Base-by-base conservation (phyloP, 2,113 vertebrate species). In the Scatophagus argus region DNA sequence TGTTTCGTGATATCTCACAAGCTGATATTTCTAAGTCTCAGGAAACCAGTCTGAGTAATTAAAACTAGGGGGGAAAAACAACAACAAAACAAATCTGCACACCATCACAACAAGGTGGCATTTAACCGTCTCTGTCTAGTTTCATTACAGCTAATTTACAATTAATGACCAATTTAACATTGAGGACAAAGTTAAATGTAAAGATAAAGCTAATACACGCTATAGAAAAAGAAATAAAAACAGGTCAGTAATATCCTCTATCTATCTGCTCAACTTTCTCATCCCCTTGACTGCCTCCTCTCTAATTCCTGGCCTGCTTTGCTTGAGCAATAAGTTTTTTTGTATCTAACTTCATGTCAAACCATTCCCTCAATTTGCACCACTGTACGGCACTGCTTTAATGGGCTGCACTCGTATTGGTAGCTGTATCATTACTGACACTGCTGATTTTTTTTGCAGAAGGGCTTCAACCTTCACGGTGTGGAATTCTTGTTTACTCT, bases 1-100 rank as follows among this genome's bases (percentile, higher is more conserved):
- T 64, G 46, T 63, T 86, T 81, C 59, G 43, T 46, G 56, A 73
- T 79, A 76, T 81, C 43, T 51, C 52, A 71, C 59, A 32, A 72
- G 66, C 70, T 77, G 47, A 69, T 54, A n/a, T 38, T 58, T 4
- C 43, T 17, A 41, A 74, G 31, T 60, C 31, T 61, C 17, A n/a
- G 47, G 25, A 69, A 60, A 56, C 14, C 27, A 34, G n/a, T n/a
- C n/a, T 12, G 1, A 34, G 46, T 31, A 51, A 68, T 68, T 70
- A 21, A 73, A 54, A 60, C 66, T 1, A 59, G 25, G 8, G 5
- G 3, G 5, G n/a, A 10, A 32, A 19, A 43, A 0, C 27, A 41
- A n/a, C 4, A 67, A 39, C 27, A 36, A 54, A 27, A 36, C 17
- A 55, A 49, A 65, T 31, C 6, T 21, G 1, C 46, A 49, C 8